These are phyloP conservation scores for Astyanax mexicanus DNA, from an alignment of 2,797 vertebrate species.

Conservation along the genomic window DNA sequence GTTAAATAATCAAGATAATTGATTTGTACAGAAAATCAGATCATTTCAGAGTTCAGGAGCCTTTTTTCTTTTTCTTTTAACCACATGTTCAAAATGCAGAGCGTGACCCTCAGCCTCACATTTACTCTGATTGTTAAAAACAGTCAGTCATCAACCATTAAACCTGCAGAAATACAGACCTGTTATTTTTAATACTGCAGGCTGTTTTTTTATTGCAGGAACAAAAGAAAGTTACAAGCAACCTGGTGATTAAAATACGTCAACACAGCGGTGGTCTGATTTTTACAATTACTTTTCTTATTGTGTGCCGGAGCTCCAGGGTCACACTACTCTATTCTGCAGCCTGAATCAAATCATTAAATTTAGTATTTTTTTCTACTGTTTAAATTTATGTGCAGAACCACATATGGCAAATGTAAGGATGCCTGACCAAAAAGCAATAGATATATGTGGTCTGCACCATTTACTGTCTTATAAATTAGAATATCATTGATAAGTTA, in stretches of 20 bases:
- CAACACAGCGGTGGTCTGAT: background rate
- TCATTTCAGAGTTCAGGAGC: background rate
- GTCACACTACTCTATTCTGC: background rate
- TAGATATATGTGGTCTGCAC: no score
- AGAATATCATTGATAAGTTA: no score
- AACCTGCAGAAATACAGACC: background rate
- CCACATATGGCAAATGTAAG: background rate
- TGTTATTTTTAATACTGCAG: background rate
- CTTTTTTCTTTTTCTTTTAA: no score
- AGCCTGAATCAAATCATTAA: background rate
- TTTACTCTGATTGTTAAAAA: constrained; percentile 12
- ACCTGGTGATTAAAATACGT: constrained; percentile 1
- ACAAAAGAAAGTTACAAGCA: constrained; percentile 12
- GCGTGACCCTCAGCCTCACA: background rate
- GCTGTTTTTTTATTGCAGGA: constrained; percentile 6
- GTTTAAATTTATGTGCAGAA: background rate
- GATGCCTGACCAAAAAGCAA: background rate
- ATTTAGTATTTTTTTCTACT: background rate
- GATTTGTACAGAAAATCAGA: background rate
- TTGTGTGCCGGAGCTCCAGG: background rate
- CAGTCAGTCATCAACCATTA: constrained; percentile 12
- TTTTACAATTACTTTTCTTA: background rate
- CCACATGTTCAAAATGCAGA: background rate
- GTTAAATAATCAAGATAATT: background rate
- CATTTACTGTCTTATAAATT: no score